Conservation (phyloP, 2,797 vertebrate genomes). For the Typhlichthys subterraneus region DNA sequence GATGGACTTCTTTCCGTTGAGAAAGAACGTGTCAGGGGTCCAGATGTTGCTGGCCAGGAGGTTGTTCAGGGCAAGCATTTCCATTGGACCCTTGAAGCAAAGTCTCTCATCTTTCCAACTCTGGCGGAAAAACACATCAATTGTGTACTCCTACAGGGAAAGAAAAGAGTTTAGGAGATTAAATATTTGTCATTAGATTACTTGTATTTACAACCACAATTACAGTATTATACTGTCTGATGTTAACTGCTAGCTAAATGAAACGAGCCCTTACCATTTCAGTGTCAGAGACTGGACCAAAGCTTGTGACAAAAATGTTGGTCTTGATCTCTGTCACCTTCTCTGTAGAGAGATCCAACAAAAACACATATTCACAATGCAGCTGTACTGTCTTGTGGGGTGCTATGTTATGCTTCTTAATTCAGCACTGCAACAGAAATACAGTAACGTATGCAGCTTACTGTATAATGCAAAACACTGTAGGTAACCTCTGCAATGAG, state of each 20-base stretch:
- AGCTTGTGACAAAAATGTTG: conserved; percentile 98
- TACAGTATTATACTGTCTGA: neutral
- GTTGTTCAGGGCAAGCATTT: conserved; percentile 86
- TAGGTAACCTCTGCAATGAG: no score
- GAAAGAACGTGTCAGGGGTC: conserved; percentile 90
- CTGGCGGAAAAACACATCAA: conserved; percentile 91
- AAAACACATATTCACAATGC: neutral
- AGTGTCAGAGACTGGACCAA: conserved; percentile 95
- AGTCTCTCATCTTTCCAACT: conserved; percentile 90
- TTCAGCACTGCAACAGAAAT: no score
- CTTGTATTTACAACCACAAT: neutral
- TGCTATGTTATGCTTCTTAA: no score
- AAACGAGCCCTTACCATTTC: conserved; percentile 86
- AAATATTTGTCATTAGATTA: neutral
- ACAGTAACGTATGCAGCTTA: no score
- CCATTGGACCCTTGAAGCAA: conserved; percentile 88
- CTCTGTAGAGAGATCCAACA: conserved; percentile 76
- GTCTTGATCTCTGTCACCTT: conserved; percentile 97
- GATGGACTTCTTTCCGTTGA: conserved; percentile 90
- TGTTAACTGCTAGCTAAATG: neutral
- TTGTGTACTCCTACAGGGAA: conserved; percentile 84
- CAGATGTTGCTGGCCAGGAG: conserved; percentile 89
- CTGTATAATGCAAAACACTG: no score
- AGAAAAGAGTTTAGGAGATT: neutral
- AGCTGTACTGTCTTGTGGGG: neutral